Conservation (phyloP, 2,888 invertebrate genomes). For the Pristionchus maxplancki region DNA sequence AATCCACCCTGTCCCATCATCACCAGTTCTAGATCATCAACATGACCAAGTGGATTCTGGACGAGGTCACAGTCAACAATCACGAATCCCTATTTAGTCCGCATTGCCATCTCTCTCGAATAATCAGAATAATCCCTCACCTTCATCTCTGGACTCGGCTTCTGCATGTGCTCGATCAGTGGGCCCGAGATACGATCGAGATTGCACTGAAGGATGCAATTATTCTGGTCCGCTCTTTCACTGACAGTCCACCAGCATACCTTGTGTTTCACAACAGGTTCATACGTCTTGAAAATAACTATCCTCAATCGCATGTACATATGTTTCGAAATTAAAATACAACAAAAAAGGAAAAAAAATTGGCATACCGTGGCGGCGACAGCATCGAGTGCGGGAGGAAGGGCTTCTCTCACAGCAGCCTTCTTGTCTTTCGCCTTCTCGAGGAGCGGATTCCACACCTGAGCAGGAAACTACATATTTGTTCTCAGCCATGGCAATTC, state of each 20-base stretch:
- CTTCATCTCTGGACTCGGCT: conserved; percentile 52
- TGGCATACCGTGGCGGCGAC: conserved; percentile 86
- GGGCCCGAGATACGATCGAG: conserved; percentile 40
- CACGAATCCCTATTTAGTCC: no score
- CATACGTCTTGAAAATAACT: not conserved
- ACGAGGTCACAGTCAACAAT: no score
- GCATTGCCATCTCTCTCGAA: no score
- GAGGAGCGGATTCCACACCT: conserved; percentile 83
- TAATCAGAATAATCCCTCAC: not conserved
- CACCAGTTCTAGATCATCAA: no score
- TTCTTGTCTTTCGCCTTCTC: conserved; percentile 99
- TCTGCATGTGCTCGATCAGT: conserved; percentile 51
- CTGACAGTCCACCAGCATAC: not conserved
- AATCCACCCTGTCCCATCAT: not conserved
- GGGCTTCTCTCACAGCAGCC: conserved; percentile 88
- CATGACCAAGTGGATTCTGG: no score
- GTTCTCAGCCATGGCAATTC: no score
- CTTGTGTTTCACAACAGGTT: not conserved
- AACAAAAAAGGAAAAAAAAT: not conserved
- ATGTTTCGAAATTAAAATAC: not conserved
- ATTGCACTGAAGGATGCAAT: not conserved
- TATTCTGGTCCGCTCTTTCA: not conserved
- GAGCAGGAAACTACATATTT: no score
- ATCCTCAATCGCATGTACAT: not conserved
- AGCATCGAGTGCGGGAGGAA: conserved; percentile 92